These are phyloP conservation scores for Charina bottae DNA, from an alignment of 2,113 vertebrate species.

Conservation along the genomic window DNA sequence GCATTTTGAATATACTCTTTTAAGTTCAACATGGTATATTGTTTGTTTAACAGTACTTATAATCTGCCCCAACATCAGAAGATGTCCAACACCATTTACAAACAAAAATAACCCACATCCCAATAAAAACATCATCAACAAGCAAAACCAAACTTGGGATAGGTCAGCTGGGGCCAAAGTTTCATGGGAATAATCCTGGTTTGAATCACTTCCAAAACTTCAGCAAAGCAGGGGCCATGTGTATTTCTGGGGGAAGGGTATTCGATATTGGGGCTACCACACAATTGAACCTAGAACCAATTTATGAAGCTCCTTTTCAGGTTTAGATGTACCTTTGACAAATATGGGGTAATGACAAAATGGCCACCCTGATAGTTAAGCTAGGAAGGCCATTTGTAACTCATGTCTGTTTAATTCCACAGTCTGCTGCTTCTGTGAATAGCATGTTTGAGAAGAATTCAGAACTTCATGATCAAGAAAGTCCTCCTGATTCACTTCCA, in stretches of 20 bases:
- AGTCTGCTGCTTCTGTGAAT: not conserved
- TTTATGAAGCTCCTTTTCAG: not conserved
- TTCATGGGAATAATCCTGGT: not conserved
- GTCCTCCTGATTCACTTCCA: not conserved
- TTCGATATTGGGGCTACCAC: not conserved
- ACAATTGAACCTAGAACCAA: not conserved
- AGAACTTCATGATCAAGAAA: not conserved
- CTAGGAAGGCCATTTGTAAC: not conserved
- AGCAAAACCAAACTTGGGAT: not conserved
- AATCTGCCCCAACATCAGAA: not conserved
- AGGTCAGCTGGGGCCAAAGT: not conserved
- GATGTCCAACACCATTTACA: too few relatives aligned
- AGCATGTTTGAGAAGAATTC: not conserved
- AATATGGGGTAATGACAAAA: not conserved
- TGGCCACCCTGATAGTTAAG: not conserved
- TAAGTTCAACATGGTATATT: not conserved
- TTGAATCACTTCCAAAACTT: not conserved
- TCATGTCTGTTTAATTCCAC: too few relatives aligned
- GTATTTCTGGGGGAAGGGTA: not conserved
- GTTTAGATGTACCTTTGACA: too few relatives aligned
- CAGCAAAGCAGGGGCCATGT: not conserved
- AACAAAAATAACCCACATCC: too few relatives aligned
- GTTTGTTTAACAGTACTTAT: not conserved
- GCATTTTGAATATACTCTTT: not conserved
- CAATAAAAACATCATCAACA: too few relatives aligned